A percentile compares a stretch with the other conserved stretches of the same genome.
These are phyloP conservation scores for Boulengeromyrus knoepffleri DNA, from an alignment of 2,113 vertebrate species.

Conservation along the genomic window DNA sequence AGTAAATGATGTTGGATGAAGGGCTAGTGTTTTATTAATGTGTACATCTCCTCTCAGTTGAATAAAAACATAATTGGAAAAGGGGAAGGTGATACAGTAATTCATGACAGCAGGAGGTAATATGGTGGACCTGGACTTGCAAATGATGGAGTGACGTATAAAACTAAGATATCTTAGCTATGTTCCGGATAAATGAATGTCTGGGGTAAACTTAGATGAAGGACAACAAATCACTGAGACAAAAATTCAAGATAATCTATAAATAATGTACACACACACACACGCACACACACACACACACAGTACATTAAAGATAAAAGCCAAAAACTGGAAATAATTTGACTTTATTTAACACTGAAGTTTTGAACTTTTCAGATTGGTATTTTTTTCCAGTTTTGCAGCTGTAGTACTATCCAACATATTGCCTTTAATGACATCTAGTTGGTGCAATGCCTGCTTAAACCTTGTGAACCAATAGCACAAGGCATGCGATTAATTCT, in stretches of 20 bases:
- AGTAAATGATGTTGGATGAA: not conserved
- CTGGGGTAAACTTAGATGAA: not conserved
- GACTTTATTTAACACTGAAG: constrained; percentile 37
- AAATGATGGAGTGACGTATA: not conserved
- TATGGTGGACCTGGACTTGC: not conserved
- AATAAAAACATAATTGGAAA: not conserved
- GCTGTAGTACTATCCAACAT: constrained; percentile 35
- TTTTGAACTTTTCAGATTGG: constrained; percentile 39
- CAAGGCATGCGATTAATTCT: constrained; percentile 52
- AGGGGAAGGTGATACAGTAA: not conserved
- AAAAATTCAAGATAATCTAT: not conserved
- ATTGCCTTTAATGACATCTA: constrained; percentile 45
- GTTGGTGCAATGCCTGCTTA: not conserved
- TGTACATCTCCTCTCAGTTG: not conserved
- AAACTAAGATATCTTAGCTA: not conserved
- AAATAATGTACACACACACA: not conserved
- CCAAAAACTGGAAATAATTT: constrained; percentile 1
- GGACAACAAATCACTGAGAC: not conserved
- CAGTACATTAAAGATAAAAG: not conserved
- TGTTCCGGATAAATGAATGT: not conserved
- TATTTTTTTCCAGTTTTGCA: constrained; percentile 34
- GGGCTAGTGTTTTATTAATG: not conserved
- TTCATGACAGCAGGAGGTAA: not conserved
- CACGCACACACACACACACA: not conserved
- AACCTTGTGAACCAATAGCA: constrained; percentile 44